Base-by-base conservation (phyloP, 2,113 vertebrate species). In the Urocynchramus pylzowi region DNA sequence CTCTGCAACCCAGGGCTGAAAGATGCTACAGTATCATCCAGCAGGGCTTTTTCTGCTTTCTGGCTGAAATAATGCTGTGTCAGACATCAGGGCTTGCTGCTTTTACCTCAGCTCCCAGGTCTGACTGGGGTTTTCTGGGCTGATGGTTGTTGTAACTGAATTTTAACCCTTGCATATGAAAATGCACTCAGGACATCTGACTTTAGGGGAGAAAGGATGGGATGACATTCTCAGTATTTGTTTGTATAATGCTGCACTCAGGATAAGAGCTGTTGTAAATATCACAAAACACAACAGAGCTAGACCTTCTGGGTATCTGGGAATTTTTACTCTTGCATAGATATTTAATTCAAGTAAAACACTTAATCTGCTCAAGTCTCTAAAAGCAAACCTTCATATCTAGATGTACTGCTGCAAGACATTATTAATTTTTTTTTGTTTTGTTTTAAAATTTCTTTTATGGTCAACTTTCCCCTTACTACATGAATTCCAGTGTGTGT, bases 1-100 rank as follows among this genome's bases (percentile, higher is more conserved):
- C 86, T 93, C 92, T 90, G 91, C 71, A 96, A 96, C 84, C 76
- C 79, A 20, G 1, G 27, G 79, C 73, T 92, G 79, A 68, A 80
- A 93, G 59, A 71, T 84, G 90, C 92, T 71, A 68, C 69, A 59
- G 76, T 78, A 92, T 85, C 86, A 68, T 7, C 49, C 42, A 60
- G 41, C 8, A 27, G 35, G 27, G 1, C 1, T 3, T 35, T 82
- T 53, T 65, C 64, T 94, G 83, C 53, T 89, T 93, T 92, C 94
- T 94, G 47, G 33, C 57, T 87, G 89, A 67, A 89, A 77, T 11
- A 70, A 53, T 17, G 76, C 65, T 42, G 84, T 50, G 89, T 61
- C 95, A 95, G 76, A 12, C n/a, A 63, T 8, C 80, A 75, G 80
- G 60, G 37, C 69, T 84, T 2, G 49, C 56, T 87, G 89, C 74